Evolutionary conservation across 2,888 invertebrate genomes (phyloP).

Genomic region (Willowsia nigromaculata): DNA sequence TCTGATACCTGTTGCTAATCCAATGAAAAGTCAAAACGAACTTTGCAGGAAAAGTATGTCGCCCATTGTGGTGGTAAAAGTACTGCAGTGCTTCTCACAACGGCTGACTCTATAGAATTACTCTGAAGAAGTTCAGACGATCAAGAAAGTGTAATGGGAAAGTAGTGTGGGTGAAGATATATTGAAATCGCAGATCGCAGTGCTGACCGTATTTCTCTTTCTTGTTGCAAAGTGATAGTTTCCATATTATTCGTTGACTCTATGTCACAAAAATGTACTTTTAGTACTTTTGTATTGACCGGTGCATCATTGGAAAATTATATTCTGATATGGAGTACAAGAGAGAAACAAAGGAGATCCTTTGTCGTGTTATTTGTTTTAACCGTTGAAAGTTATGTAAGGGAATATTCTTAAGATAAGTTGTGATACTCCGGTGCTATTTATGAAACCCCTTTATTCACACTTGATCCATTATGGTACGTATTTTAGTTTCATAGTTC

Average conservation of each 20-base stretch:
- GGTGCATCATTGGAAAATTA: background rate
- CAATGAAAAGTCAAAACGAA: slow-evolving; percentile 31
- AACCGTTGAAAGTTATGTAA: background rate
- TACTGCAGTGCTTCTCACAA: background rate
- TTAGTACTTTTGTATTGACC: background rate
- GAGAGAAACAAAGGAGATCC: background rate
- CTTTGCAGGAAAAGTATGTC: background rate
- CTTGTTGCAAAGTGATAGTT: background rate
- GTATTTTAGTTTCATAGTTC: background rate
- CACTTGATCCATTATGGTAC: background rate
- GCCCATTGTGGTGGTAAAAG: background rate
- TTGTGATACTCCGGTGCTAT: background rate
- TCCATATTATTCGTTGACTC: background rate
- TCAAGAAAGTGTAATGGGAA: slow-evolving; percentile 7
- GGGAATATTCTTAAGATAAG: background rate
- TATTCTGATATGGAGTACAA: background rate
- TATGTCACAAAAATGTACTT: background rate
- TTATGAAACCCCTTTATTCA: background rate
- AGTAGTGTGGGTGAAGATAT: background rate
- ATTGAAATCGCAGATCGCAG: background rate
- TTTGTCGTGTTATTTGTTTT: background rate
- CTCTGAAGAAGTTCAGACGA: background rate
- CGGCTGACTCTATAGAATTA: background rate
- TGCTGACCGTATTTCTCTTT: background rate
- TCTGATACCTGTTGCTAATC: slow-evolving; percentile 75